A percentile compares a stretch with the other conserved stretches of the same genome.
These are phyloP conservation scores for Cinclus mexicanus DNA, from an alignment of 2,113 vertebrate species.

Conservation along the genomic window DNA sequence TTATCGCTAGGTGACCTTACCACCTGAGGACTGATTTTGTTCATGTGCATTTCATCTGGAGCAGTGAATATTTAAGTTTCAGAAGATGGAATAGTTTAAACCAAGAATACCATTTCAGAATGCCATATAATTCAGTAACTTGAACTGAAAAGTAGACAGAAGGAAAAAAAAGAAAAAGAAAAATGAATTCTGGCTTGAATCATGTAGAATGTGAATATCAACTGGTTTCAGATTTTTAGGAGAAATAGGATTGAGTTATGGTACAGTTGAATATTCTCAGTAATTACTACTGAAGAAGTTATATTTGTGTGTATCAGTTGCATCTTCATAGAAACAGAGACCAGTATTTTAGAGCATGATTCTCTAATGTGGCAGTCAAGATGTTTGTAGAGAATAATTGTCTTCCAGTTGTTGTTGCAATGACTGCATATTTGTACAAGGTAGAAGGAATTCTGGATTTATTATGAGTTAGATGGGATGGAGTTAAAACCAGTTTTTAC, in stretches of 20 bases:
- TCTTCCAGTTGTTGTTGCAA: neutral
- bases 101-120: neutral
- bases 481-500: neutral
- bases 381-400: neutral
- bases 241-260: neutral
- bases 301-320: neutral
- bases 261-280: neutral
- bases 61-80: neutral
- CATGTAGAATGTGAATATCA: neutral
- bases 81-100: neutral
- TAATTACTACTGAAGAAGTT: neutral
- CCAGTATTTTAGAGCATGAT: neutral
- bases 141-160: neutral
- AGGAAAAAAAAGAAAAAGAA: neutral
- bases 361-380: neutral
- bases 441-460: neutral
- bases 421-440: neutral
- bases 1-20: neutral
- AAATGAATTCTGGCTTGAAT: neutral
- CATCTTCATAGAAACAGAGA: neutral
- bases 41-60: neutral
- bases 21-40: neutral
- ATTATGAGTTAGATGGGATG: neutral
- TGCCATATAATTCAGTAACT: neutral
- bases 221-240: neutral